Base-by-base conservation (phyloP, 2,888 invertebrate species). In the Diogma glabrata region DNA sequence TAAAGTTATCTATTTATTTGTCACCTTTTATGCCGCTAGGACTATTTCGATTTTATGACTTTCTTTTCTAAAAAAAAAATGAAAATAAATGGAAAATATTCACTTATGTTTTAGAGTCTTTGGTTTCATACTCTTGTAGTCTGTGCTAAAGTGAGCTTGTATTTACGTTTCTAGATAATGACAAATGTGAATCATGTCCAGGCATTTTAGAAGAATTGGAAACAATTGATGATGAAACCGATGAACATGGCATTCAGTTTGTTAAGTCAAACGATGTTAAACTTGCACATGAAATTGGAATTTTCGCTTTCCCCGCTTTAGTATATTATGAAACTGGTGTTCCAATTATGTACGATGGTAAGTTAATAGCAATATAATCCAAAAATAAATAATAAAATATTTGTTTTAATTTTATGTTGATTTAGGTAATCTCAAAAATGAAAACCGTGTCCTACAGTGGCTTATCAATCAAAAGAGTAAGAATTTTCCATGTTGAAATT, bases 391-490 rank as follows among this genome's bases (percentile, higher is more conserved):
- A 19, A 12, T 24, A 3, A 38, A 23, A 6, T 45, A 48, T 52
- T 50, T 46, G 33, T 54, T 49, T 50, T 50, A 30, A 57, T 57
- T 10, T 51, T 53, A 0, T 24, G 19, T 61, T 62, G 69, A 61
- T 71, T 65, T 83, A 90, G 90, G 90, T 80, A 84, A 90, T 81
- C 87, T 91, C 79, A 87, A 81, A 81, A 85, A 88, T 72, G 89
- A 91, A 82, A 87, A 87, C 75, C 87, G 87, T 80, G 90, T 92
- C 77, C 84, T 92, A 79, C 86, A 87, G 79, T 92, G 91, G 91
- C 85, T 92, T 76, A 79, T 89, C 77, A 84, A 87, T 78, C 90
- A 91, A 79, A 89, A 90, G 87, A 89, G 90, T 90, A 90, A 90
- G 90, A 80, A 78, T 74, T 76, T 75, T 75, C 74, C 73, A 73